These are phyloP conservation scores for Physeter macrocephalus DNA, from an alignment of 2,113 vertebrate species.

Conservation along the genomic window DNA sequence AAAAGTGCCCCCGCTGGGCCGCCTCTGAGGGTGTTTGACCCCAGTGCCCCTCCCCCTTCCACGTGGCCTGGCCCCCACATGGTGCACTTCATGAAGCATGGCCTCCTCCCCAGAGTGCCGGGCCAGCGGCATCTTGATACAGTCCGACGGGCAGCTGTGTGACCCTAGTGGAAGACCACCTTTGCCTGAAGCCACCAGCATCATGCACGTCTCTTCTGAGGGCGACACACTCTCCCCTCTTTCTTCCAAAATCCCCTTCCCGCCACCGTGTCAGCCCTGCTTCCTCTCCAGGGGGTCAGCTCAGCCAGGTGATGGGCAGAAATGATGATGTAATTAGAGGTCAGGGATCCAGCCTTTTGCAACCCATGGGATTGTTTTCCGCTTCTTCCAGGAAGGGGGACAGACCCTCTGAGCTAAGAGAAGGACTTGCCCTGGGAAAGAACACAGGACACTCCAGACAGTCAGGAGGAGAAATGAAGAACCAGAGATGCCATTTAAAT, in stretches of 20 bases:
- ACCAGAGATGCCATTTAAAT: neutral
- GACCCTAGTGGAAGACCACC: neutral
- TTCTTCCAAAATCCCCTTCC: neutral
- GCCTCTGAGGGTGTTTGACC: neutral
- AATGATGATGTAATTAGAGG: no score
- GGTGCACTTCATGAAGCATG: neutral
- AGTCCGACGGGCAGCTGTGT: fast-evolving
- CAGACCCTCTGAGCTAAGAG: neutral
- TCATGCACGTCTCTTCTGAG: neutral
- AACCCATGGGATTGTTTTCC: neutral
- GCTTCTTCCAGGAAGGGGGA: neutral
- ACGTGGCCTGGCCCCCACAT: no score
- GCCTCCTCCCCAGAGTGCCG: neutral
- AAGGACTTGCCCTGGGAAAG: neutral
- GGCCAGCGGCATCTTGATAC: neutral
- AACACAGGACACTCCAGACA: neutral
- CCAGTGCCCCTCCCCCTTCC: neutral
- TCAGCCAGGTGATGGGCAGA: neutral
- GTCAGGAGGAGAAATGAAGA: neutral
- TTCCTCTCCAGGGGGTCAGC: neutral
- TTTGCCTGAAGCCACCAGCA: neutral
- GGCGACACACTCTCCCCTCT: neutral
- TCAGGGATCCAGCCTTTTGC: no score
- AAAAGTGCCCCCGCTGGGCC: neutral
- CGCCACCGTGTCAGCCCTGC: neutral